Conservation (phyloP, 2,797 vertebrate species). For the Bradypodion pumilum region DNA sequence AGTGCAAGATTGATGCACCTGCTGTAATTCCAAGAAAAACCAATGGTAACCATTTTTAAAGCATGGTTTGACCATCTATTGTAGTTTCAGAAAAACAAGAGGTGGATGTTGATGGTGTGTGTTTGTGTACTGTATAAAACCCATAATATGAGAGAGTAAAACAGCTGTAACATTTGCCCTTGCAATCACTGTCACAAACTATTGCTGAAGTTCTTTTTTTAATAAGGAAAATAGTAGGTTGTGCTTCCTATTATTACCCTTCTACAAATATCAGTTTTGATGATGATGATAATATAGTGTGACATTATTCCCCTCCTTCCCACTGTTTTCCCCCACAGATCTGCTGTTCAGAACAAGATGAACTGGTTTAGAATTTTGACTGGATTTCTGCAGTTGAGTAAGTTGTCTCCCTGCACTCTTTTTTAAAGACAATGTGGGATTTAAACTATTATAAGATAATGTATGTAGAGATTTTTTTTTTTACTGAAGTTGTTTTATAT, state of each 20-base stretch:
- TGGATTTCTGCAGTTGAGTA: constrained; percentile 67
- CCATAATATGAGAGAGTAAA: neutral
- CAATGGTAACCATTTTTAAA: neutral
- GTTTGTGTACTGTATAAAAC: neutral
- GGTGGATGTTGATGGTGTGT: neutral
- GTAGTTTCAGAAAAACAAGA: neutral
- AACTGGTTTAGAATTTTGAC: constrained; percentile 52
- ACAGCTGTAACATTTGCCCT: neutral
- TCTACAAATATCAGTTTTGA: neutral
- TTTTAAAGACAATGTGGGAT: neutral
- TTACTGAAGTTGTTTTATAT: neutral
- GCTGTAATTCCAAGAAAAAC: neutral
- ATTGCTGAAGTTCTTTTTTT: neutral
- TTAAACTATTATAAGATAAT: neutral
- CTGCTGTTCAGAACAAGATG: constrained; percentile 67
- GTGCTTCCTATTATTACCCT: neutral
- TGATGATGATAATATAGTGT: no score
- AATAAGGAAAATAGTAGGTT: neutral
- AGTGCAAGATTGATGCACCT: neutral
- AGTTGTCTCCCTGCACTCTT: constrained; percentile 49
- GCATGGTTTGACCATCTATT: neutral
- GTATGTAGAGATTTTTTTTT: neutral
- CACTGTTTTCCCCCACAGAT: constrained; percentile 56
- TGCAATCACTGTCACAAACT: neutral
- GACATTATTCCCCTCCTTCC: constrained; percentile 7